These are phyloP conservation scores for Macroglossus sobrinus DNA, from an alignment of 2,113 vertebrate genomes.

Conservation along the genomic window DNA sequence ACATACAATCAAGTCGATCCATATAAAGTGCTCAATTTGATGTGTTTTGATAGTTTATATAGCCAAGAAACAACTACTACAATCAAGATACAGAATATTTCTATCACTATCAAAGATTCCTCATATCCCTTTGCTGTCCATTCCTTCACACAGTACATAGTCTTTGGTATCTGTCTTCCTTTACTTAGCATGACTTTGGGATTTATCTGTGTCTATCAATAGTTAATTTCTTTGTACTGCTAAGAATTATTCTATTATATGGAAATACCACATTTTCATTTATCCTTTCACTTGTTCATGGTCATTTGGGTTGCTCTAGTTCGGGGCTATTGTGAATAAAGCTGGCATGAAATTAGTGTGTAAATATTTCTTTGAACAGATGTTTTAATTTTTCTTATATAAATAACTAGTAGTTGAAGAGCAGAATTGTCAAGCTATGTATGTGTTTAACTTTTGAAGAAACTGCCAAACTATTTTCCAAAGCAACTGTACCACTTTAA, in stretches of 20 bases:
- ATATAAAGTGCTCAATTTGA: not conserved
- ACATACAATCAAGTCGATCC: not conserved
- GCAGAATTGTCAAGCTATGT: not conserved
- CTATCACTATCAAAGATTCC: not conserved
- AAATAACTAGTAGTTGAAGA: not conserved
- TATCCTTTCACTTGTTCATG: not conserved
- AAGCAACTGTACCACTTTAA: not conserved
- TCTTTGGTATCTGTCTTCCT: not conserved
- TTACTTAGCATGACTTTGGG: not conserved
- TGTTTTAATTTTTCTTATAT: not conserved
- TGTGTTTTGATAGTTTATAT: not conserved
- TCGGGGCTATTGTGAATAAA: not conserved
- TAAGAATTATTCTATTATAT: not conserved
- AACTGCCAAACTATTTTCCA: not conserved
- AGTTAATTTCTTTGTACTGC: not conserved
- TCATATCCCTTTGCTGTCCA: not conserved
- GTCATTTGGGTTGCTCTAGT: not conserved
- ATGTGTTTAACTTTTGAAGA: not conserved
- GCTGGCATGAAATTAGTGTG: not conserved
- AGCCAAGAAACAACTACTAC: not conserved
- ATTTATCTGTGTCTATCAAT: not conserved
- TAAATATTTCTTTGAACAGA: not conserved
- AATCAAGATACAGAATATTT: not conserved
- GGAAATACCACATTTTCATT: not conserved
- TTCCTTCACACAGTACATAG: not conserved